Base-by-base conservation (phyloP, 2,888 invertebrate species). In the Meiosimyza platycephala region DNA sequence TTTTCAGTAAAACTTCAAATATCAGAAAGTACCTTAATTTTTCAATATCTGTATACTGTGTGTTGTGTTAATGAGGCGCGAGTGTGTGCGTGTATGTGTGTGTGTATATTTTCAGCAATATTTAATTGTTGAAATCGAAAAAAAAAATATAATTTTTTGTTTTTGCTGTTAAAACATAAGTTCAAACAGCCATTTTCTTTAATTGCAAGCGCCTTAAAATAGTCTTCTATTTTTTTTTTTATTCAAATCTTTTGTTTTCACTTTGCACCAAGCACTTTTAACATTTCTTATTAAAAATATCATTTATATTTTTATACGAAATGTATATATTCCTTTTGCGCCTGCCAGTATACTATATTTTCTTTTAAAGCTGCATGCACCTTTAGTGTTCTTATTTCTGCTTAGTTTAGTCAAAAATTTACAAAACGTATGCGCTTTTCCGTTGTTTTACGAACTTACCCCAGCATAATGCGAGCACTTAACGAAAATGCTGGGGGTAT, bases 211-310 rank as follows among this genome's bases (percentile, higher is more conserved):
- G 33, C 40, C 16, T 66, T 28, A 54, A 65, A 3, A n/a, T 55
- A 55, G n/a, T 6, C 28, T 9, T 7, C 40, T 4, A 28, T 28
- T 28, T 40, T 40, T 28, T 40, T 40, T 40, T 40, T 40, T 40
- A 40, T 40, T 40, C 9, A 6, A 40, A 9, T 40, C 9, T 40
- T 9, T 40, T 40, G 2, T 7, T 40, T 18, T 55, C 57, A 67
- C 67, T 67, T 57, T 57, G 67, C 67, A 67, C 67, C 67, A 57
- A 67, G 67, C 67, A 67, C 67, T 57, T 13, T 47, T 47, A 47
- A 5, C 13, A 16, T n/a, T 33, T 60, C 28, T 11, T 40, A 4
- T n/a, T 50, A 48, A 16, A 64, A 64, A 50, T 50, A 16, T 16
- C 40, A n/a, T 40, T 11, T 60, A 40, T 40, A 40, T 60, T 60